Conservation (phyloP, 2,888 invertebrate genomes). For the Callyntrura guangdongensis region DNA sequence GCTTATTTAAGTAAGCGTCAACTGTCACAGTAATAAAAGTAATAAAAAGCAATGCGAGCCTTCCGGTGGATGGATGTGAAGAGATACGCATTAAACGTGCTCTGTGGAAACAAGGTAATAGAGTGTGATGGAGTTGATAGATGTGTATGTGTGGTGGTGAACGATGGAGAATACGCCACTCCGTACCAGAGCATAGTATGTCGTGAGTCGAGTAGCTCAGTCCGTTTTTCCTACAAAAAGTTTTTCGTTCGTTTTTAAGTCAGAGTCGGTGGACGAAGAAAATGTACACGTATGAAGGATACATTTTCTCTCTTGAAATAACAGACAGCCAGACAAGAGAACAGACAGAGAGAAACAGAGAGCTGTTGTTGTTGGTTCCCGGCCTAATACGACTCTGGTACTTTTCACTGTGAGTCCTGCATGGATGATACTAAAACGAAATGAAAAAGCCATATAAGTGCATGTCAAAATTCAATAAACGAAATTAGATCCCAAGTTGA, state of each 20-base stretch:
- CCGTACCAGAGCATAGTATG: too few species aligned
- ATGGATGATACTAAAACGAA: constrained; percentile 73
- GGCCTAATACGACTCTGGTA: constrained; percentile 1
- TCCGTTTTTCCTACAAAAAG: not conserved
- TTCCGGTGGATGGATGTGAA: constrained; percentile 75
- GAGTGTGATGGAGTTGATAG: constrained; percentile 43
- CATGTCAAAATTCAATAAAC: constrained; percentile 80
- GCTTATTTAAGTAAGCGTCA: constrained; percentile 79
- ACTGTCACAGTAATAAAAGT: constrained; percentile 80
- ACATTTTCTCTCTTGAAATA: constrained; percentile 47
- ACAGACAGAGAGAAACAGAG: constrained; percentile 23
- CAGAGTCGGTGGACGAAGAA: not conserved
- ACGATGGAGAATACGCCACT: not conserved
- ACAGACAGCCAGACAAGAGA: constrained; percentile 38
- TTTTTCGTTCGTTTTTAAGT: not conserved
- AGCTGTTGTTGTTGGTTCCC: constrained; percentile 52
- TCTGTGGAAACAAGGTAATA: constrained; percentile 29
- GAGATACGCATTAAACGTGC: constrained; percentile 21
- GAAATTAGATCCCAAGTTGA: constrained; percentile 79
- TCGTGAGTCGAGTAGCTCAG: not conserved
- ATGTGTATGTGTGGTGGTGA: constrained; percentile 24
- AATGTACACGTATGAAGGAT: not conserved
- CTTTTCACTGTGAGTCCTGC: constrained; percentile 50
- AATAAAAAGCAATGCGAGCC: constrained; percentile 80
- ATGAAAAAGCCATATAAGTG: constrained; percentile 79